Evolutionary conservation across 2,888 invertebrate genomes (phyloP), one percentile per base, ranked within the genome.

Genomic region (Oegoconia quadripuncta): DNA sequence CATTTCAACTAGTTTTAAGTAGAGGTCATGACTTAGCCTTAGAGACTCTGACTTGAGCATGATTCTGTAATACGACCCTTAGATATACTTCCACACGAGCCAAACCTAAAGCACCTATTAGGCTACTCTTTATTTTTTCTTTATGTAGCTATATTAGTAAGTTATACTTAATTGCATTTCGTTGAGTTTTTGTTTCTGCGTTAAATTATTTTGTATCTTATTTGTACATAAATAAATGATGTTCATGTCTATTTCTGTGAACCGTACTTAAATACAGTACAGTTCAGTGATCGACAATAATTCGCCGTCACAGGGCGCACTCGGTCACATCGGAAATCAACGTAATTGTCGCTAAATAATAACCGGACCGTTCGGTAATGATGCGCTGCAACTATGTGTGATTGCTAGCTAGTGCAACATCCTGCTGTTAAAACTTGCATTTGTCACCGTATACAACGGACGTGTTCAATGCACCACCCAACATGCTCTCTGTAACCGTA

Each of bases 371-470:
- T 52, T 51, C 43, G 25, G 44, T 39, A 50, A 64, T n/a, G n/a
- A 70, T 70, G 74, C 58, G 59, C 53, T 57, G 50, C 59, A 74
- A 74, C 67, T 52, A 60, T 56, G 55, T 57, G 54, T 70, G 72
- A 74, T 73, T 68, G 67, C 53, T 53, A 59, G 51, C 61, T 48
- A 48, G 56, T 69, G 69, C 72, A 74, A 73, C 71, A 75, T 82
- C 80, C 81, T 73, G 74, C 56, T 56, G 59, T n/a, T n/a, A n/a
- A n/a, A 52, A 48, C 50, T 54, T 55, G n/a, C n/a, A n/a, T n/a
- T n/a, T n/a, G n/a, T n/a, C n/a, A n/a, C n/a, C n/a, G n/a, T n/a
- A 37, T 31, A 35, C 45, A 55, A 56, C 59, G 55, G 55, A 51
- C 56, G 51, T 48, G 50, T 36, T 50, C 42, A 34, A 28, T 40